phyloP scores from a whole-genome alignment of 2,797 vertebrate genomes.

The Chelonia mydas region DNA sequence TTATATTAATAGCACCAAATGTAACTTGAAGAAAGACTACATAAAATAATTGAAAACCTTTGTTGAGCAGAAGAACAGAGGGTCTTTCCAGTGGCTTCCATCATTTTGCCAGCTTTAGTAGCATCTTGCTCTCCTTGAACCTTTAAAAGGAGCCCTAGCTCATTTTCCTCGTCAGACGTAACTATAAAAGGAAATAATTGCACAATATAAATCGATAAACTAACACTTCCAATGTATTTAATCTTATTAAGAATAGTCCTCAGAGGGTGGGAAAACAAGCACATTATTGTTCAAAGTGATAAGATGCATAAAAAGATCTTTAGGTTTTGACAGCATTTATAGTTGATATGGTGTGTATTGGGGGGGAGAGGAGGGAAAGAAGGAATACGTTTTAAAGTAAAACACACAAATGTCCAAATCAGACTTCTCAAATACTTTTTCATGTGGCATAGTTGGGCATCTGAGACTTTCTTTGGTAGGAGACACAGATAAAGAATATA shows the following conservation, averaged over 20 bases:
- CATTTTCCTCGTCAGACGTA: constrained; percentile 89
- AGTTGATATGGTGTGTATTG: neutral
- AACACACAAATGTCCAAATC: neutral
- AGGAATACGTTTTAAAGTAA: neutral
- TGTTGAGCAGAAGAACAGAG: constrained; percentile 88
- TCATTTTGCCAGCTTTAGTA: constrained; percentile 88
- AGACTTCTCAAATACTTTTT: neutral
- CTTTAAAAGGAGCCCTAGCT: constrained; percentile 87
- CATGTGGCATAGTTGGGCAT: neutral
- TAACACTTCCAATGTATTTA: neutral
- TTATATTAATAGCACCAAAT: neutral
- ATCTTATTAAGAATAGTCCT: neutral
- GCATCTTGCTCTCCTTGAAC: constrained; percentile 86
- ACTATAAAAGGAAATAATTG: constrained; percentile 73
- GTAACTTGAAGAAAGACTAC: neutral
- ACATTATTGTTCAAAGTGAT: neutral
- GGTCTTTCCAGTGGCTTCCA: constrained; percentile 88
- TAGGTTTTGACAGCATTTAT: neutral
- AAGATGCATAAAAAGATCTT: neutral
- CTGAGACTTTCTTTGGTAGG: neutral
- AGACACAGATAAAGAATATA: neutral
- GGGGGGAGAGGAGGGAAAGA: neutral
- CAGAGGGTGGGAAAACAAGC: neutral
- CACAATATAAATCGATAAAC: neutral
- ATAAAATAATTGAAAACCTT: constrained; percentile 76